phyloP scores from a whole-genome alignment of 23 tunicate genomes.

The Oikopleura dioica region DNA sequence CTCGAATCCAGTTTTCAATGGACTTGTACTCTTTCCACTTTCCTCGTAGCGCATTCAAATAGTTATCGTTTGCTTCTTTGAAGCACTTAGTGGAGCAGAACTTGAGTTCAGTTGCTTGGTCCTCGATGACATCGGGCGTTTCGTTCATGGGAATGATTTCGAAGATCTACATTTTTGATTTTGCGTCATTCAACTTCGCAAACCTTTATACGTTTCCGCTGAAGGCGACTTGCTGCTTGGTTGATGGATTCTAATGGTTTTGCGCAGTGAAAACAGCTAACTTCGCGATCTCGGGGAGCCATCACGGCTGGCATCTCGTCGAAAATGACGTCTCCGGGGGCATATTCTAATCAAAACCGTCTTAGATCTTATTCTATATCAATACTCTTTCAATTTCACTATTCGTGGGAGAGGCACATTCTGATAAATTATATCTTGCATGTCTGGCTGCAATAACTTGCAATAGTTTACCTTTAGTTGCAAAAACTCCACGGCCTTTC shows the following conservation, averaged over 20 bases:
- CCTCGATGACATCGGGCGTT: background rate
- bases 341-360: background rate
- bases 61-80: background rate
- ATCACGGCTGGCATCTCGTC: background rate
- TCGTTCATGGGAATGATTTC: background rate
- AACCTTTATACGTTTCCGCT: background rate
- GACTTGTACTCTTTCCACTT: background rate
- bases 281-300: background rate
- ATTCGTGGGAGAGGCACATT: background rate
- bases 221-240: background rate
- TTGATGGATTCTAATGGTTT: constrained; percentile 1
- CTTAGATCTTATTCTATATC: background rate
- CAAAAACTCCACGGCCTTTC: constrained; percentile 3
- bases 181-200: background rate
- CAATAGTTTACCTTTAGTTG: background rate
- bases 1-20: background rate
- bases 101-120: background rate
- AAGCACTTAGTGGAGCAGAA: background rate
- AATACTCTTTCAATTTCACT: background rate
- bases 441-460: too few species aligned
- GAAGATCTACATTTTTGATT: background rate
- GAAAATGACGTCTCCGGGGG: background rate
- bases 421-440: too few species aligned
- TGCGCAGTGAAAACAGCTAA: background rate
- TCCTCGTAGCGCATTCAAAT: background rate